These are phyloP conservation scores for Littorina saxatilis DNA, from an alignment of 1,140 invertebrate species.

Conservation along the genomic window DNA sequence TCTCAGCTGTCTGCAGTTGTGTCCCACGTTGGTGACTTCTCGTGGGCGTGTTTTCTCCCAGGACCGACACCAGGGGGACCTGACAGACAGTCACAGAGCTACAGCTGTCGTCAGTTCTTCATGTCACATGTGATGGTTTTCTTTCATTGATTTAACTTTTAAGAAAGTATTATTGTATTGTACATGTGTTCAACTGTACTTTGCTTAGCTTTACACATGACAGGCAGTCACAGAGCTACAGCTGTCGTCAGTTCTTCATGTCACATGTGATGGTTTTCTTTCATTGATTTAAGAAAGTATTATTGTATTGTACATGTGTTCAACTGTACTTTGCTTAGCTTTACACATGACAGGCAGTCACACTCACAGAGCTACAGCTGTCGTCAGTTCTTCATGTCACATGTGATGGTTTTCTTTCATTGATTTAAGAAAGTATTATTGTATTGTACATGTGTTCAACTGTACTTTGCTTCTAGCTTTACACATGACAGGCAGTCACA, in stretches of 20 bases:
- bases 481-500: neutral
- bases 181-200: no score
- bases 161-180: neutral
- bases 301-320: conserved; percentile 1
- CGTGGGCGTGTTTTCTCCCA: neutral
- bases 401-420: no score
- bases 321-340: no score
- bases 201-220: no score
- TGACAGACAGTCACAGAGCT: neutral
- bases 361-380: neutral
- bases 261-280: no score
- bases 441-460: no score
- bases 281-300: neutral
- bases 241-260: neutral
- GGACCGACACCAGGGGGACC: conserved; percentile 5
- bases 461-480: no score
- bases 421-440: neutral
- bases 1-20: neutral
- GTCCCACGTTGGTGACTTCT: neutral
- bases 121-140: no score
- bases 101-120: neutral
- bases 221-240: neutral
- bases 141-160: neutral
- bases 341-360: neutral
- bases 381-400: neutral